Percentiles rank a stretch among this genome's conserved stretches.
phyloP scores from a whole-genome alignment of 2,797 vertebrate species.

The Macropus fuliginosus region DNA sequence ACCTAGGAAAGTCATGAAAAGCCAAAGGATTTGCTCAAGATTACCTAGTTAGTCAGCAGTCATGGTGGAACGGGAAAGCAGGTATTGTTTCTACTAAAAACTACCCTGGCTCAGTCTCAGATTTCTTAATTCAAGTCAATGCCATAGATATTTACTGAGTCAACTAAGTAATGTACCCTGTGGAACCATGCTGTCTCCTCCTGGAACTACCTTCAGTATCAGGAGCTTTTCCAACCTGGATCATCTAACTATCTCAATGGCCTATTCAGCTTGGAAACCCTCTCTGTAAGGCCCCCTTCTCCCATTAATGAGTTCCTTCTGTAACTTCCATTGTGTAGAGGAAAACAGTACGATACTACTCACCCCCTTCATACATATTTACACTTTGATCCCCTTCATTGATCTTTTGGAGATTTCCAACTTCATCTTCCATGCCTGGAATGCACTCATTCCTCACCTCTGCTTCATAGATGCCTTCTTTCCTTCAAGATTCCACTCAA shows the following conservation, averaged over 20 bases:
- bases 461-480: neutral
- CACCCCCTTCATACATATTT: neutral
- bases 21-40: neutral
- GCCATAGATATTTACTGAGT: neutral
- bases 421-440: neutral
- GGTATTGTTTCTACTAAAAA: neutral
- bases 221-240: neutral
- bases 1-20: neutral
- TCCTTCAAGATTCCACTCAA: neutral
- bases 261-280: neutral
- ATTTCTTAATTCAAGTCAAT: neutral
- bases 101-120: neutral
- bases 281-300: neutral
- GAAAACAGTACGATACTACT: neutral
- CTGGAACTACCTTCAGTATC: neutral
- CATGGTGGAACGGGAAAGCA: neutral
- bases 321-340: neutral
- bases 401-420: neutral
- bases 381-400: neutral
- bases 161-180: neutral
- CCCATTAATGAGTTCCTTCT: neutral
- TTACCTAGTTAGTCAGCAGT: neutral
- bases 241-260: neutral
- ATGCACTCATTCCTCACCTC: neutral
- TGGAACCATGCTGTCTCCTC: neutral